Percentiles rank a stretch among this genome's conserved stretches.
Evolutionary conservation across 2,888 invertebrate genomes (phyloP).

Genomic region (Eumerus sabulonum): DNA sequence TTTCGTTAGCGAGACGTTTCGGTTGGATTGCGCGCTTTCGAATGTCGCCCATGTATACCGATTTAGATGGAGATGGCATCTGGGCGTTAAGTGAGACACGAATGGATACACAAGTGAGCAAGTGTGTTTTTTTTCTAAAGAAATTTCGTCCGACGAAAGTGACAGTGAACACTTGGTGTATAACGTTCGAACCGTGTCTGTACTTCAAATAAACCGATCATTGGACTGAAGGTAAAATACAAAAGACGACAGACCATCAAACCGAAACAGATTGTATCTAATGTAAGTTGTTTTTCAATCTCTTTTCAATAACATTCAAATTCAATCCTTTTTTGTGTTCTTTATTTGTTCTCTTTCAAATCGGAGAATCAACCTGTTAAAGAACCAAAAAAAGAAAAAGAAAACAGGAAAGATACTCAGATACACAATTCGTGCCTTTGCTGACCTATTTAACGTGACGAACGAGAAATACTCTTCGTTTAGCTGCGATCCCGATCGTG

Average conservation of each 20-base stretch:
- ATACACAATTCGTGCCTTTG: conserved; percentile 70
- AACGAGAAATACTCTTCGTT: conserved; percentile 27
- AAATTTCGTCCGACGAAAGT: conserved; percentile 26
- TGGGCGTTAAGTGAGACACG: conserved; percentile 31
- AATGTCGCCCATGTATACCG: no score
- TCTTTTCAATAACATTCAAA: background rate
- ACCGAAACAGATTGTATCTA: conserved; percentile 12
- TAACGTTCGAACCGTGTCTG: no score
- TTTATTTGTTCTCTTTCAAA: no score
- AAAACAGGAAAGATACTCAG: conserved; percentile 33
- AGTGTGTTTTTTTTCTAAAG: conserved; percentile 30
- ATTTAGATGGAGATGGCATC: no score
- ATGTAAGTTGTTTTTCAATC: conserved; percentile 19
- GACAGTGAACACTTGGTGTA: conserved; percentile 43
- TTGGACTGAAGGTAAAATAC: conserved; percentile 22
- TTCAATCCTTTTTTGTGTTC: no score
- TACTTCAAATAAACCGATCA: background rate
- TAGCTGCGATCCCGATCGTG: conserved; percentile 59
- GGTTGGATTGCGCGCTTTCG: conserved; percentile 53
- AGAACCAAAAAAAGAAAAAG: conserved; percentile 2
- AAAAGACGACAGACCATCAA: no score
- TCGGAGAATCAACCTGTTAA: conserved; percentile 24
- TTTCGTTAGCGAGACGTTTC: conserved; percentile 35
- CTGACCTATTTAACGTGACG: conserved; percentile 74
- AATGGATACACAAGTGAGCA: conserved; percentile 58